Percentiles rank a stretch among this genome's conserved stretches.
Evolutionary conservation across 2,113 vertebrate genomes (phyloP).

Genomic region (Daubentonia madagascariensis): DNA sequence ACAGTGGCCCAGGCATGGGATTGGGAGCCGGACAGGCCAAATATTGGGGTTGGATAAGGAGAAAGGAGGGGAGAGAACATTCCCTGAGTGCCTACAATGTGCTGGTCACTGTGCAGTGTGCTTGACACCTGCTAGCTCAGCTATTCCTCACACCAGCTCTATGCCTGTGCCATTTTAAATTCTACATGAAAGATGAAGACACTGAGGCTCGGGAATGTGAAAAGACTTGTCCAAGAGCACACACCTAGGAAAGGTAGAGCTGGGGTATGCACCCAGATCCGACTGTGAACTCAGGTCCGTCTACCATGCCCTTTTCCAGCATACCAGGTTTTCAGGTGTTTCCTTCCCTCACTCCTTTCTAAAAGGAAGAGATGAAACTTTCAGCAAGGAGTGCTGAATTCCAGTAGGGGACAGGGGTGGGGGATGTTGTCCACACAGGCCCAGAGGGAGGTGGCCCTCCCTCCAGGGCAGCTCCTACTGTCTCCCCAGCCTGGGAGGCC

Average conservation of each 20-base stretch:
- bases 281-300: not conserved
- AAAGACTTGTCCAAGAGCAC: not conserved
- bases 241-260: not conserved
- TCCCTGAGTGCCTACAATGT: rapidly evolving
- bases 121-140: not conserved
- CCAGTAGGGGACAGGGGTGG: not conserved
- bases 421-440: not conserved
- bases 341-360: not conserved
- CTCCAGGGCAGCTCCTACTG: not conserved
- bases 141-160: too few species aligned
- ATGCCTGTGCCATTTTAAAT: not conserved
- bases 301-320: not conserved
- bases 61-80: not conserved
- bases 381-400: not conserved
- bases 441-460: not conserved
- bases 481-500: not conserved
- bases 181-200: not conserved
- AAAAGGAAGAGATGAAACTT: not conserved
- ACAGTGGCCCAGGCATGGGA: not conserved
- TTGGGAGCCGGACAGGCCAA: not conserved
- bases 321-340: not conserved
- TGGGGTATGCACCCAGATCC: too few species aligned
- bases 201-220: not conserved
- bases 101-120: not conserved
- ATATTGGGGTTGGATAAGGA: not conserved